A percentile compares a stretch with the other conserved stretches of the same genome.
Evolutionary conservation across 2,888 invertebrate genomes (phyloP).

Genomic region (Drosophila tripunctata): DNA sequence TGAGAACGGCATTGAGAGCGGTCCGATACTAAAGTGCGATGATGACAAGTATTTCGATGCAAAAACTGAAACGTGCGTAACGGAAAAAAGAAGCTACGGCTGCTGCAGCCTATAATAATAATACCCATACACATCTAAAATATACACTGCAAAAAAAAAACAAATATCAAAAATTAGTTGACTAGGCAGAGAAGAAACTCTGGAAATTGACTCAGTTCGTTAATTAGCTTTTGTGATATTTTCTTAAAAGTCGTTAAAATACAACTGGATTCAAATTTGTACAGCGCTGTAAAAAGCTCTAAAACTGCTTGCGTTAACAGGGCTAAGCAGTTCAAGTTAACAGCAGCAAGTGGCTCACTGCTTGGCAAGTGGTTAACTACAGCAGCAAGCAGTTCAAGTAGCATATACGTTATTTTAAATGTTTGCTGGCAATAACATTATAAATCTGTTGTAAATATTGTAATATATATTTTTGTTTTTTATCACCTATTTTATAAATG

Average conservation of each 20-base stretch:
- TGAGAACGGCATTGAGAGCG: conserved; percentile 28
- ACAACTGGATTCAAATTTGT: no score
- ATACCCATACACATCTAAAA: background rate
- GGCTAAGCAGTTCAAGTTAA: background rate
- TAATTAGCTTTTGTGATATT: no score
- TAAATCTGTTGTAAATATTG: background rate
- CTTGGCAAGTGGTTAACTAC: background rate
- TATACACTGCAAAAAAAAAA: background rate
- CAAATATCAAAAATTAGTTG: no score
- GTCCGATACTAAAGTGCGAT: conserved; percentile 29
- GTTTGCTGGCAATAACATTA: background rate
- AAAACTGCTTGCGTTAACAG: background rate
- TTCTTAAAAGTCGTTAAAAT: no score
- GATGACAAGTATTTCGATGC: conserved; percentile 54
- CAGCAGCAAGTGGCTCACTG: background rate
- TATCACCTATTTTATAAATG: background rate
- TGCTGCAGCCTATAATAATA: conserved; percentile 10
- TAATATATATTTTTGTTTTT: no score
- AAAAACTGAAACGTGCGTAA: conserved; percentile 25
- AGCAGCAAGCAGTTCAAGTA: background rate
- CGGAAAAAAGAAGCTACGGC: conserved; percentile 16
- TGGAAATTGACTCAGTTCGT: background rate
- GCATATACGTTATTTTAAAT: background rate
- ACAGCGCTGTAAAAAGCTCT: background rate
- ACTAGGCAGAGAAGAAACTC: no score